Evolutionary conservation across 2,113 vertebrate genomes (phyloP).

Genomic region (Saguinus midas): DNA sequence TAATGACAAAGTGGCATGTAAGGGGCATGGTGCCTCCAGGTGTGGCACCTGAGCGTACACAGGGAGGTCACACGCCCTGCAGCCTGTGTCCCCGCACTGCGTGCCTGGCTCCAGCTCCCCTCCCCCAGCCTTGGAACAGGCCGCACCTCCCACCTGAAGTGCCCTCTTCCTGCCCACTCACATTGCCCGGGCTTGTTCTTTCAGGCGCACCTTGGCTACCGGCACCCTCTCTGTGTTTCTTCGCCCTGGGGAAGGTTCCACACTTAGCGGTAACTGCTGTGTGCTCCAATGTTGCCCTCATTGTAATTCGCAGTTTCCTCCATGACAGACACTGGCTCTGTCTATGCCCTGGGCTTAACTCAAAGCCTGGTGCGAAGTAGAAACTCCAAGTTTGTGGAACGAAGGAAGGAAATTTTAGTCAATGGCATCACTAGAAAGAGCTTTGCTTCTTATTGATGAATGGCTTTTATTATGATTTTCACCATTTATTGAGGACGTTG

Average conservation of each 20-base stretch:
- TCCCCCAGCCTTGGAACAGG: too few relatives aligned
- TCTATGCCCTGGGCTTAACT: not conserved
- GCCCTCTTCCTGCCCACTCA: not conserved
- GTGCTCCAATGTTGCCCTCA: too few relatives aligned
- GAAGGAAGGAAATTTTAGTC: not conserved
- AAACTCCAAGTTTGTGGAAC: not conserved
- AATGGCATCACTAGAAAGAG: not conserved
- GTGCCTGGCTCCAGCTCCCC: not conserved
- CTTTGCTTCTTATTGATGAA: not conserved
- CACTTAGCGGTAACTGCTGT: not conserved
- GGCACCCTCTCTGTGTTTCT: not conserved
- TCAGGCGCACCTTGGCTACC: not conserved
- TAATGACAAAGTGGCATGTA: not conserved
- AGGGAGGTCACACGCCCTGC: not conserved
- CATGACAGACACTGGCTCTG: not conserved
- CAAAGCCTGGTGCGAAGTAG: not conserved
- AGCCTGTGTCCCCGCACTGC: not conserved
- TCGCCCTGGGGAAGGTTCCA: too few relatives aligned
- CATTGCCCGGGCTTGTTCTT: fast-evolving
- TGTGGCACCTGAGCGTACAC: fast-evolving
- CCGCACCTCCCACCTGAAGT: too few relatives aligned
- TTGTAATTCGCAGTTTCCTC: not conserved
- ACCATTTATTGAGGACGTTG: not conserved
- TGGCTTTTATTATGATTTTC: not conserved
- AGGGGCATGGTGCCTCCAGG: not conserved